These are phyloP conservation scores for Leptopilina syphax DNA, from an alignment of 2,888 invertebrate genomes.

Conservation along the genomic window DNA sequence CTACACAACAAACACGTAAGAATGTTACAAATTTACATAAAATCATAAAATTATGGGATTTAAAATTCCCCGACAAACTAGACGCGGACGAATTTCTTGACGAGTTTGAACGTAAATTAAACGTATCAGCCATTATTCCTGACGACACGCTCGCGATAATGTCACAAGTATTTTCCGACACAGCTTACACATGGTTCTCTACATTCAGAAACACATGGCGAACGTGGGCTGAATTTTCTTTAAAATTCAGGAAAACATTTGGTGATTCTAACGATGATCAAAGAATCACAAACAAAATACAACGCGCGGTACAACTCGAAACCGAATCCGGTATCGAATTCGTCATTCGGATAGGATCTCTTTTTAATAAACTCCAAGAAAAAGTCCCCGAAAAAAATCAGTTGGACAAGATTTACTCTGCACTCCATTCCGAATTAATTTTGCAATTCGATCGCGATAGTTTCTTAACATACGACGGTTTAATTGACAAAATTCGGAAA, in stretches of 20 bases:
- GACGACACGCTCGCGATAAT: not conserved
- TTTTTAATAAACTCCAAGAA: not conserved
- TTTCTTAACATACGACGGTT: too few relatives aligned
- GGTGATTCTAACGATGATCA: not conserved
- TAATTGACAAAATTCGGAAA: too few relatives aligned
- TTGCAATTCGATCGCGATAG: too few relatives aligned
- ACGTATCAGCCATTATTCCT: not conserved
- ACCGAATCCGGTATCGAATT: not conserved
- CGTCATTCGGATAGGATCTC: not conserved
- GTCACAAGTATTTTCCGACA: not conserved
- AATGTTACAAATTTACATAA: not conserved
- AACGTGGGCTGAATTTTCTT: not conserved
- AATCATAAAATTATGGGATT: not conserved
- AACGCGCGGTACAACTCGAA: not conserved
- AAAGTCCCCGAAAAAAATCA: not conserved
- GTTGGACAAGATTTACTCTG: too few relatives aligned
- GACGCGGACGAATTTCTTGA: too few relatives aligned
- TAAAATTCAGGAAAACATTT: not conserved
- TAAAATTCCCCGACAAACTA: too few relatives aligned
- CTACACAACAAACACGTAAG: not conserved
- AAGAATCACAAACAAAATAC: not conserved
- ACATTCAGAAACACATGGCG: not conserved
- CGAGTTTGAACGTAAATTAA: not conserved
- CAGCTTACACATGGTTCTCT: not conserved
- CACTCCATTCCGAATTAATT: too few relatives aligned